Base-by-base conservation (phyloP, 2,797 vertebrate species). In the Pseudomugil tenellus region DNA sequence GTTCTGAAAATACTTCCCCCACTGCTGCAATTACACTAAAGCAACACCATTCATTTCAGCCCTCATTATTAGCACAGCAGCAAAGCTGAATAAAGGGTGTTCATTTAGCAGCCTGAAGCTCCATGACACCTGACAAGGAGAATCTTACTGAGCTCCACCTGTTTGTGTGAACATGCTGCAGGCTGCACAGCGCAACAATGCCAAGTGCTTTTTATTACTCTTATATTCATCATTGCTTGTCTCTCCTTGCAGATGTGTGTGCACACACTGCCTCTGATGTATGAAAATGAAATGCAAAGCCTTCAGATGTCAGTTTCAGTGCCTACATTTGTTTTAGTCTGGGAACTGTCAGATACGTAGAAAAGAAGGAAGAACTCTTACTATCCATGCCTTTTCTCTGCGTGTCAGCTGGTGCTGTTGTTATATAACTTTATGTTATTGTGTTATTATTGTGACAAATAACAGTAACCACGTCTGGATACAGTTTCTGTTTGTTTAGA, bases 11-110 rank as follows among this genome's bases (percentile, higher is more conserved):
- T 41, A 58, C 70, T 87, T 86, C 66, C 83, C 79, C 87, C 87
- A 77, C 68, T 65, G 43, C 80, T 79, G 72, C 85, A 80, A 84
- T 88, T 90, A 83, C 46, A 76, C 64, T 58, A 58, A 86, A 89
- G 84, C 77, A 84, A 74, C 73, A 43, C 41, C 73, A 78, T 87
- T 86, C 58, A 87, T 89, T 86, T 73, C 53, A 61, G 49, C 53
- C 32, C 80, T 85, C 73, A 73, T 84, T 89, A 89, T 85, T 75
- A 75, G 72, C 41, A 14, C 75, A 55, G 60, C 4, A n/a, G 70
- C 71, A 35, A 29, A 28, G 54, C 59, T 71, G 81, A 84, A 78
- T 79, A 67, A 51, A 86, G 75, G 70, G 67, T 25, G 26, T 1
- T 63, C 39, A 53, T 87, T 70, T 79, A 65, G 79, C 78, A 81